These are phyloP conservation scores for Dermolepida albohirtum DNA, from an alignment of 2,888 invertebrate genomes.

Conservation along the genomic window DNA sequence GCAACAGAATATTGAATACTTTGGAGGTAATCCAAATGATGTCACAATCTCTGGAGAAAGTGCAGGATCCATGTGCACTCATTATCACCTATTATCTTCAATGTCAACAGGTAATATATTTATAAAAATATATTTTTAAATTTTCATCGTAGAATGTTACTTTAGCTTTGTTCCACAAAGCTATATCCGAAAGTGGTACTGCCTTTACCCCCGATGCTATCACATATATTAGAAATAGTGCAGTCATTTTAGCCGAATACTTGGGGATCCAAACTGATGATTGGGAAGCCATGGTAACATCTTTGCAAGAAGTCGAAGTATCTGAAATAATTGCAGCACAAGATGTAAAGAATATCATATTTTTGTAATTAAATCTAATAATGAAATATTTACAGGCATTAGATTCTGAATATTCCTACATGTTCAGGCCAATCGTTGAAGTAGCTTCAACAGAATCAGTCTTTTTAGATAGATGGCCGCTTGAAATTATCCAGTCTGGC, in stretches of 20 bases:
- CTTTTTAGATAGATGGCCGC: too few relatives aligned
- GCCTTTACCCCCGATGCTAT: background rate
- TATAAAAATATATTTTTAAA: too few relatives aligned
- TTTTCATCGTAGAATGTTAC: background rate
- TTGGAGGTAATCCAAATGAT: slow-evolving; percentile 27
- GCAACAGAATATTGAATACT: slow-evolving; percentile 12
- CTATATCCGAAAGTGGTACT: slow-evolving; percentile 14
- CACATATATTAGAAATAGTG: slow-evolving; percentile 3
- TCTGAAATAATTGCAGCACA: background rate
- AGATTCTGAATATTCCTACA: too few relatives aligned
- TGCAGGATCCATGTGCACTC: slow-evolving; percentile 21
- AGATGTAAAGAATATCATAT: background rate
- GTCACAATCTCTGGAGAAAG: slow-evolving; percentile 18
- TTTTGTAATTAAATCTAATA: too few relatives aligned
- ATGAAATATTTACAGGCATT: too few relatives aligned
- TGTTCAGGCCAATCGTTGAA: too few relatives aligned
- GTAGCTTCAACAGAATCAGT: too few relatives aligned
- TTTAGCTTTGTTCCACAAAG: slow-evolving; percentile 25
- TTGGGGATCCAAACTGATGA: background rate
- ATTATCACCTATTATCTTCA: slow-evolving; percentile 18
- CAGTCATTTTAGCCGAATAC: background rate
- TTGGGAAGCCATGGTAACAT: background rate
- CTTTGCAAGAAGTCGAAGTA: slow-evolving; percentile 3
- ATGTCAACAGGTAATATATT: slow-evolving; percentile 13
- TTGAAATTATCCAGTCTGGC: too few relatives aligned